Base-by-base conservation (phyloP, 2,888 invertebrate genomes). In the Adelphocoris suturalis region DNA sequence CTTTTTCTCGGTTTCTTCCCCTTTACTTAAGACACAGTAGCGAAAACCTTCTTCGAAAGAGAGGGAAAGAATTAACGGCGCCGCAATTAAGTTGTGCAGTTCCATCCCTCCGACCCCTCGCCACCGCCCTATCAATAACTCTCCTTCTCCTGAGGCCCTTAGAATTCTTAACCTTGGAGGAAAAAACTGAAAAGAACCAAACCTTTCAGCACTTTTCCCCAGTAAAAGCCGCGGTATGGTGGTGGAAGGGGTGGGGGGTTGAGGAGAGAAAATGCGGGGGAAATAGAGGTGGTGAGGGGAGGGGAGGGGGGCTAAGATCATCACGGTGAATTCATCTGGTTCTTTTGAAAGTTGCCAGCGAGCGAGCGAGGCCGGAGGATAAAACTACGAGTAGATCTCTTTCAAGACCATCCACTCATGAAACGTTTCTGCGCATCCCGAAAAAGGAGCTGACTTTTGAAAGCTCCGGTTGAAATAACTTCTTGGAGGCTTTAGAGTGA, bases 51-150 rank as follows among this genome's bases (percentile, higher is more conserved):
- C 47, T 46, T 46, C 76, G 76, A 68, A 23, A 52, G 75, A 78
- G n/a, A 19, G 47, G 78, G 78, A 47, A 37, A 78, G 78, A 78
- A 78, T 78, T 78, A 78, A 78, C 78, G 78, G 78, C 78, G 78
- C 78, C 78, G 78, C 78, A 78, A 78, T 78, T 78, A 78, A 78
- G 78, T 78, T 78, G 78, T 78, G 78, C 78, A 78, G 46, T 78
- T 78, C 78, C 78, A 78, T 78, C 46, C 78, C 68, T 23, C 68
- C 68, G 19, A 61, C 61, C 61, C 57, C 68, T 23, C 23, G 23
- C 23, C 68, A 11, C 23, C 4, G 68, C 68, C 68, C 23, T 68
- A 68, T 68, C 68, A 68, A 68, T 68, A 68, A 68, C 68, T 68
- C 68, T 68, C 68, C 68, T 68, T 23, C 68, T 68, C 68, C 37